Evolutionary conservation across 2,113 vertebrate species (phyloP), one percentile per base, ranked within the genome.

Genomic region (Anguilla rostrata): DNA sequence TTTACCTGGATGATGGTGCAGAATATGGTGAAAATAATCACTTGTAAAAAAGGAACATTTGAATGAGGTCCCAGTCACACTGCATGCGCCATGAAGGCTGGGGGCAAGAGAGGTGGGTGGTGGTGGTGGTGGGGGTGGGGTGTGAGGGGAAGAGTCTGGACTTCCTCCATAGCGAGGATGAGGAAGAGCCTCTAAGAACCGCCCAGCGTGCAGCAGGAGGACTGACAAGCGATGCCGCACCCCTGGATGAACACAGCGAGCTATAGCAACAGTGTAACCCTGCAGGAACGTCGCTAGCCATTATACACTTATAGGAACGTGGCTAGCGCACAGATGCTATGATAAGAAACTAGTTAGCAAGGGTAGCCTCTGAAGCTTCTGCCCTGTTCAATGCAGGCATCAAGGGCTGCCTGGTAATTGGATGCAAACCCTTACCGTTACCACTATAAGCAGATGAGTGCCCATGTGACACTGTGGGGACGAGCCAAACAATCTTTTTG

Each of bases 21-120:
- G 83, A 41, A 83, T 56, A 89, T 86, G 46, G 80, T 46, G n/a
- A 80, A 84, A 46, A 87, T 63, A 71, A 78, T 81, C 5, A 86
- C 40, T 86, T 87, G 84, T 82, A 81, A n/a, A 60, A 78, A 84
- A 56, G 40, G 56, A 39, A 46, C 82, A 84, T 80, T 43, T 83
- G 82, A 14, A 87, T 85, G 53, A 88, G 53, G 66, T 87, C 40
- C 71, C 89, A 91, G 85, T 87, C 88, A 90, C 75, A 90, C 88
- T 71, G 86, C 87, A 91, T 89, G 88, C 85, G 57, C 85, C 87
- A 89, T 75, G n/a, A 78, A 78, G 87, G 85, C 78, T 29, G 86
- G 86, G 53, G 34, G 56, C 84, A 85, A 46, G 85, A 53, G 53
- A 78, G 84, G 40, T 53, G 39, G 78, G 53, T 75, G 46, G 40